These are phyloP conservation scores for Podarcis siculus DNA, from an alignment of 2,797 vertebrate species.

Conservation along the genomic window DNA sequence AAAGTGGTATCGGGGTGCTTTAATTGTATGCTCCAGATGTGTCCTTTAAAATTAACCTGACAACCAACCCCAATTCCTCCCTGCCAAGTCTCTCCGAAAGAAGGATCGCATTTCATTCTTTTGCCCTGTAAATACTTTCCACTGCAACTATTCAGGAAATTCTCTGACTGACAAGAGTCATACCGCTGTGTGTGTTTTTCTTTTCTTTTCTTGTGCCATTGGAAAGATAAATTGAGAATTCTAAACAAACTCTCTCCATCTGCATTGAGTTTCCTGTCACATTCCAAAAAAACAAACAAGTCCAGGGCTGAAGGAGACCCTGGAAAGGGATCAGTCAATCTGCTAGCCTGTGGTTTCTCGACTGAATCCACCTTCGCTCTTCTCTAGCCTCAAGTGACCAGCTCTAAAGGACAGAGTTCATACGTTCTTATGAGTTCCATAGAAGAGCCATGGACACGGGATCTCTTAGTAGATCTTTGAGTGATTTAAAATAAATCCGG, in stretches of 20 bases:
- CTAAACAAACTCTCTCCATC: conserved; percentile 18
- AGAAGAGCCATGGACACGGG: background rate
- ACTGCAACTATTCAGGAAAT: background rate
- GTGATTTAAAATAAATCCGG: background rate
- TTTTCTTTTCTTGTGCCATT: background rate
- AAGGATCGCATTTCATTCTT: background rate
- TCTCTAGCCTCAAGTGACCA: background rate
- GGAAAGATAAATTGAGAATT: conserved; percentile 14
- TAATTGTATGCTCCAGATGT: too few species aligned
- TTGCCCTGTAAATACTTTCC: background rate
- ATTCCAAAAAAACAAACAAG: conserved; percentile 20
- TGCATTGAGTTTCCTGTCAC: conserved; percentile 23
- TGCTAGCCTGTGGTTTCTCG: background rate
- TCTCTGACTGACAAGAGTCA: background rate
- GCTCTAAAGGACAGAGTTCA: too few species aligned
- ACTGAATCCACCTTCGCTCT: background rate
- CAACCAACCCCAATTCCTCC: background rate
- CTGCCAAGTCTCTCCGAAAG: background rate
- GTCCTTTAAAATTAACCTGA: background rate
- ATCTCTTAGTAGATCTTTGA: background rate
- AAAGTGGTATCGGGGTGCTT: too few species aligned
- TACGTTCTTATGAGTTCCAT: too few species aligned
- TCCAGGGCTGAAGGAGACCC: conserved; percentile 22
- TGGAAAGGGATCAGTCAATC: conserved; percentile 5
- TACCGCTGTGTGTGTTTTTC: background rate